Conservation (phyloP, 2,888 invertebrate genomes). For the Orchesella flavescens region DNA sequence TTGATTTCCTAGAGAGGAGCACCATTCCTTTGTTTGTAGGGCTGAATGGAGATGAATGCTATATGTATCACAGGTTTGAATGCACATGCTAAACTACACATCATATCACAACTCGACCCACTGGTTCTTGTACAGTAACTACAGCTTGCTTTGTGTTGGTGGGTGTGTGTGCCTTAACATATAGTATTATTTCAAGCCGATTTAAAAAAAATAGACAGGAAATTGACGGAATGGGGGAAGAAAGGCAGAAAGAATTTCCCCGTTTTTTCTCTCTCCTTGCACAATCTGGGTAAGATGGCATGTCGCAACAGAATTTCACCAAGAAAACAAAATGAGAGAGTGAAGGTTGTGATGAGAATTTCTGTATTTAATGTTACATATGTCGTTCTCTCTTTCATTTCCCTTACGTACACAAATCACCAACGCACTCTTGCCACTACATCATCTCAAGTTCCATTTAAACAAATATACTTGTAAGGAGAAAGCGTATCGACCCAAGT, state of each 20-base stretch:
- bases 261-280: conserved; percentile 11
- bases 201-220: conserved; percentile 48
- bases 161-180: background rate
- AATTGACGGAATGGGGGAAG: conserved; percentile 53
- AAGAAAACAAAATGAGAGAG: conserved; percentile 11
- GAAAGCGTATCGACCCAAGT: background rate
- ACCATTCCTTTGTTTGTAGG: background rate
- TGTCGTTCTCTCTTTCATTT: background rate
- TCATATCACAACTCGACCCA: background rate
- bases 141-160: no score
- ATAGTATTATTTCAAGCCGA: conserved; percentile 12
- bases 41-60: conserved; percentile 3
- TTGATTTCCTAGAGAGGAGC: no score
- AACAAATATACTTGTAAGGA: background rate
- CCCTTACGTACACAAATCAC: background rate
- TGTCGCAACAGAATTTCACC: conserved; percentile 1
- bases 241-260: conserved; percentile 29
- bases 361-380: background rate
- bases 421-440: background rate
- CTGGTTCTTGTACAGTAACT: background rate
- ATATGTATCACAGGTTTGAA: background rate
- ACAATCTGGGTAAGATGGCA: background rate
- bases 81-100: background rate
- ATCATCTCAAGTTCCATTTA: conserved; percentile 31
- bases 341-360: background rate